phyloP scores from a whole-genome alignment of 2,113 vertebrate species.

The Chaetodon trifascialis region DNA sequence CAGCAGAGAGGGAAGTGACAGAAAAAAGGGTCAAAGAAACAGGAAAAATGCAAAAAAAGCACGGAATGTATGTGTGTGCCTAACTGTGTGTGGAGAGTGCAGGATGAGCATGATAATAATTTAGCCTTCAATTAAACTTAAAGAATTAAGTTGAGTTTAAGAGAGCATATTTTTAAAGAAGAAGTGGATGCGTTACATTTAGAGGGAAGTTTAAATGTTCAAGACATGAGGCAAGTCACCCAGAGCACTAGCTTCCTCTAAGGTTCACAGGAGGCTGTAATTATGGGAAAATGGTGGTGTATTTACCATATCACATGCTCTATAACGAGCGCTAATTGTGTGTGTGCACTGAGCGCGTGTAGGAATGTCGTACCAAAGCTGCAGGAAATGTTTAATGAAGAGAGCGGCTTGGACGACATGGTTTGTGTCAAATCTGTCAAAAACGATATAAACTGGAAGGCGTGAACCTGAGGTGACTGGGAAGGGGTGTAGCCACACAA shows the following conservation, averaged over 20 bases:
- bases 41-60: conserved; percentile 36
- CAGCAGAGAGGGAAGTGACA: conserved; percentile 36
- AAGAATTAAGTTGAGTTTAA: conserved; percentile 7
- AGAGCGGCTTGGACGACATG: conserved; percentile 59
- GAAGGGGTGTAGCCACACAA: background rate
- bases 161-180: background rate
- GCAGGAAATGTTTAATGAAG: conserved; percentile 68
- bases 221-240: conserved; percentile 16
- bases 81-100: background rate
- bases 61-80: background rate
- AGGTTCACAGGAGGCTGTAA: conserved; percentile 64
- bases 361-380: conserved; percentile 68
- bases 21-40: conserved; percentile 27
- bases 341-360: conserved; percentile 61
- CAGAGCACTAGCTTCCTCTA: conserved; percentile 31
- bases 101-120: conserved; percentile 13
- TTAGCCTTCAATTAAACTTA: too few species aligned
- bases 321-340: conserved; percentile 76
- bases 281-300: conserved; percentile 57
- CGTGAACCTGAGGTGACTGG: conserved; percentile 24
- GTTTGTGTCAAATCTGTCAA: conserved; percentile 72
- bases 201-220: background rate
- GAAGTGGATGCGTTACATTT: background rate
- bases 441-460: conserved; percentile 42
- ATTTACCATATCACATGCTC: conserved; percentile 74